Conservation (phyloP, 2,113 vertebrate genomes). For the Phocoena phocoena region DNA sequence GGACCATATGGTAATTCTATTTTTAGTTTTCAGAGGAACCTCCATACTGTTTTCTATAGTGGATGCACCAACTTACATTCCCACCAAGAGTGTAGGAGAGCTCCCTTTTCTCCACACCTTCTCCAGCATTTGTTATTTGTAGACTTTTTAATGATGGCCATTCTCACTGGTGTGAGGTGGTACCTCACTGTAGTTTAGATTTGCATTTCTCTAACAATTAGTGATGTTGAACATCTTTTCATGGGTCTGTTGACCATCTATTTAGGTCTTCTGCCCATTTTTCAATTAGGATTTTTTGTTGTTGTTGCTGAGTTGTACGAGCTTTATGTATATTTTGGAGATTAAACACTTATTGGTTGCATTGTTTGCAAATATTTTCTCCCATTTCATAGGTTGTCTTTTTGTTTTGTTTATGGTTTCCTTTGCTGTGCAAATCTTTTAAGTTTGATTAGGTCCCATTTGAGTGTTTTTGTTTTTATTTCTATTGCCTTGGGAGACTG, state of each 20-base stretch:
- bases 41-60: not conserved
- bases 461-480: not conserved
- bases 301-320: not conserved
- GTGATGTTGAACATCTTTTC: not conserved
- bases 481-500: not conserved
- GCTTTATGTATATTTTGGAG: not conserved
- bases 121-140: not conserved
- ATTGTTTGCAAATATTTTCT: not conserved
- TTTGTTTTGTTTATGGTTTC: not conserved
- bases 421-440: not conserved
- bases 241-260: not conserved
- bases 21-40: not conserved
- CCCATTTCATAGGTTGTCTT: not conserved
- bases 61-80: not conserved
- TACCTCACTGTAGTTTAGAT: not conserved
- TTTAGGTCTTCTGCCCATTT: not conserved
- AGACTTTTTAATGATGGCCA: not conserved
- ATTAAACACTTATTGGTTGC: not conserved
- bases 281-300: not conserved
- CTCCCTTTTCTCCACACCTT: not conserved
- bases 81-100: not conserved
- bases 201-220: not conserved
- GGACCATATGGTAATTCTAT: not conserved
- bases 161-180: not conserved
- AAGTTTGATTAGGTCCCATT: not conserved